Evolutionary conservation across 2,888 invertebrate genomes (phyloP).

Genomic region (Heliconius aoede): DNA sequence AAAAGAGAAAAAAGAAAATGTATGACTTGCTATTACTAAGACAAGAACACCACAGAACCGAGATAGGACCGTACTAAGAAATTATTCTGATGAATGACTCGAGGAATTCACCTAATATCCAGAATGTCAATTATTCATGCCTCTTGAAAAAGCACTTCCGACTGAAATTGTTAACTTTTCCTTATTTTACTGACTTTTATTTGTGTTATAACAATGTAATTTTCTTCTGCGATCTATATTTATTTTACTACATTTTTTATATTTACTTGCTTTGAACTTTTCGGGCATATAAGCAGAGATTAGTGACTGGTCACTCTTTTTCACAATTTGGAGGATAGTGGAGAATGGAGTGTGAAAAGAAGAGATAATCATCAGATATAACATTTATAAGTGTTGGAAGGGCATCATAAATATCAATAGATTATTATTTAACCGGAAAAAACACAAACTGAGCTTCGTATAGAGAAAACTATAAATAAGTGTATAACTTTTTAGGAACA

Average conservation of each 20-base stretch:
- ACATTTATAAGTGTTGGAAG: neutral
- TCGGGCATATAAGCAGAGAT: no score
- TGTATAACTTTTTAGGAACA: neutral
- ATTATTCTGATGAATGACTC: constrained; percentile 22
- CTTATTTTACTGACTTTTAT: constrained; percentile 12
- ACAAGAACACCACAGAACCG: neutral
- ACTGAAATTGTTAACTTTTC: neutral
- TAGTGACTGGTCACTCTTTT: no score
- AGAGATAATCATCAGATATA: neutral
- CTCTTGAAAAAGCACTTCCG: constrained; percentile 27
- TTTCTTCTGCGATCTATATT: neutral
- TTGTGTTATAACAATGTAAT: neutral
- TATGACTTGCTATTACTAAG: constrained; percentile 8
- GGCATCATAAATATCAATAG: neutral
- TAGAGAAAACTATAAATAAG: neutral
- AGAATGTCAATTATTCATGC: constrained; percentile 36
- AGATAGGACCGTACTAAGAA: neutral
- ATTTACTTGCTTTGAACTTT: neutral
- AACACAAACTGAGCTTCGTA: neutral
- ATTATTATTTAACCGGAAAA: constrained; percentile 4
- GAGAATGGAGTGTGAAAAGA: no score
- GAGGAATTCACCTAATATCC: constrained; percentile 35
- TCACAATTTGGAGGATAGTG: no score
- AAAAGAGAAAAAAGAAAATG: no score
- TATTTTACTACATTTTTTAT: neutral